Base-by-base conservation (phyloP, 2,888 invertebrate genomes). In the Drosophila neonasuta region DNA sequence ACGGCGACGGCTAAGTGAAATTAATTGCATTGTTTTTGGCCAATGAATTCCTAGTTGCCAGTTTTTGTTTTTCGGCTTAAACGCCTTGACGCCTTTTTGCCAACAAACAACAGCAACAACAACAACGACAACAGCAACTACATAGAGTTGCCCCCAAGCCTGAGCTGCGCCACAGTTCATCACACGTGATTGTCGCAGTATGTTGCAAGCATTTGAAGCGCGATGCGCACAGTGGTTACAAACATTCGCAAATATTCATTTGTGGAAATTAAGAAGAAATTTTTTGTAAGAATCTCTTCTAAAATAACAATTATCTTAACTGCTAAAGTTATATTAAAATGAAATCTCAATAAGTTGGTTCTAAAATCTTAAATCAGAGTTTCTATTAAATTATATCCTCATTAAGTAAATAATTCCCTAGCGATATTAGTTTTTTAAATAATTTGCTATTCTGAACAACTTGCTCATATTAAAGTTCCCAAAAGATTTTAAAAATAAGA, bases 11-110 rank as follows among this genome's bases (percentile, higher is more conserved):
- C 88, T 89, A 89, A 89, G 89, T 89, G 87, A 89, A 89, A 89
- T 89, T 89, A 89, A 89, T 89, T 89, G 89, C 88, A 87, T 83
- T 89, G 88, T 88, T 88, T 87, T 88, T 87, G 80, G 79, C 81
- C 88, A 87, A 87, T 89, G 85, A 85, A 83, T 88, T 88, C 78
- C 80, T 86, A 74, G 74, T 85, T 80, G 75, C 70, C 78, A 75
- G 79, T 86, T 88, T 83, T 88, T 86, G 86, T 86, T 81, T 72
- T 72, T 80, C 70, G 70, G 74, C 70, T 76, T 82, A 81, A 81
- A 76, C 82, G 86, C 83, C 81, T 85, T 82, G 83, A 77, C 80
- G 86, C 84, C 86, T 86, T 74, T 83, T 83, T 66, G 69, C 68
- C 77, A 71, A 57, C 24, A 24, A 24, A 24, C 24, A 62, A 77